phyloP scores from a whole-genome alignment of 2,888 invertebrate species.

The Auanema sp. region DNA sequence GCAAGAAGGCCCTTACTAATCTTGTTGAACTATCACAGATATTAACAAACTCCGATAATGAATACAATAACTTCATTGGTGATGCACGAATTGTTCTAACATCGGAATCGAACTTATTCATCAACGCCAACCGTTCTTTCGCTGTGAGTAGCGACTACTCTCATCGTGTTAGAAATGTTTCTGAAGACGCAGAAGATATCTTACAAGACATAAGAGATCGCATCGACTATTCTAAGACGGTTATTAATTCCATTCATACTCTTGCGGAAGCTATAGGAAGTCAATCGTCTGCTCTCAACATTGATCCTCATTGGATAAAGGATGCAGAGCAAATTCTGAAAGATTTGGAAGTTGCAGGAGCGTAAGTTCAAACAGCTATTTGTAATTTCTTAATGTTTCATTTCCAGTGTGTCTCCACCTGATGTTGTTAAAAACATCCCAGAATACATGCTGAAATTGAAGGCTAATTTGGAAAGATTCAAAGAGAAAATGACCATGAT shows the following conservation, averaged over 20 bases:
- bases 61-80: slow-evolving; percentile 20
- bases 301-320: slow-evolving; percentile 31
- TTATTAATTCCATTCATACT: slow-evolving; percentile 15
- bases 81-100: slow-evolving; percentile 14
- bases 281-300: slow-evolving; percentile 33
- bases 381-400: neutral
- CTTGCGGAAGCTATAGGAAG: slow-evolving; percentile 35
- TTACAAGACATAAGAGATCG: slow-evolving; percentile 37
- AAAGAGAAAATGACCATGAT: slow-evolving; percentile 20
- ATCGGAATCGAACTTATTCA: slow-evolving; percentile 12
- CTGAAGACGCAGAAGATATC: slow-evolving; percentile 38
- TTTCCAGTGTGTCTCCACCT: slow-evolving; percentile 1
- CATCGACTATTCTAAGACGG: slow-evolving; percentile 17
- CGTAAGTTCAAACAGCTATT: slow-evolving; percentile 2
- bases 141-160: slow-evolving; percentile 13
- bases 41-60: slow-evolving; percentile 15
- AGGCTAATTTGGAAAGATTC: slow-evolving; percentile 6
- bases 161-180: slow-evolving; percentile 36
- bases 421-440: slow-evolving; percentile 4
- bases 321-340: slow-evolving; percentile 34
- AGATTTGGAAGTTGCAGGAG: slow-evolving; percentile 31
- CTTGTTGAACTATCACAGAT: slow-evolving; percentile 6
- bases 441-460: slow-evolving; percentile 3
- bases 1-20: slow-evolving; percentile 35
- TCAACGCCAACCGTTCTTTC: slow-evolving; percentile 26